These are phyloP conservation scores for Eremobia ochroleuca DNA, from an alignment of 2,888 invertebrate genomes.

Conservation along the genomic window DNA sequence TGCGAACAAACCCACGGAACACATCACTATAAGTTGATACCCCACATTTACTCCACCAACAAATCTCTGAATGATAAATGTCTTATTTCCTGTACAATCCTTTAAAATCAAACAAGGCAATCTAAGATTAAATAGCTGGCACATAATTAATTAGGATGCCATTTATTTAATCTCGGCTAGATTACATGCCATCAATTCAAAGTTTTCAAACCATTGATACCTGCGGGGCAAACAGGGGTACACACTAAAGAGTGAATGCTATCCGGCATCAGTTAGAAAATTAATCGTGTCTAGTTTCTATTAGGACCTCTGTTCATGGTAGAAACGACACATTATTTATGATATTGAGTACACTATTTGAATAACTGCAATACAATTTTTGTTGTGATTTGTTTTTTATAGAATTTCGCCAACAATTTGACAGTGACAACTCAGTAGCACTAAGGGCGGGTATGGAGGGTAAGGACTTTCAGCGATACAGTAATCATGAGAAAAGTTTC, in stretches of 20 bases:
- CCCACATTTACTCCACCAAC: slow-evolving; percentile 20
- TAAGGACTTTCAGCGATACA: not conserved
- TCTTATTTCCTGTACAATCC: slow-evolving; percentile 45
- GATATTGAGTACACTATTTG: slow-evolving; percentile 16
- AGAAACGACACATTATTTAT: slow-evolving; percentile 16
- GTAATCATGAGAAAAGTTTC: not conserved
- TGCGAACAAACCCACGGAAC: not conserved
- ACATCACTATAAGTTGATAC: slow-evolving; percentile 1
- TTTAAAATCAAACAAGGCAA: slow-evolving; percentile 57
- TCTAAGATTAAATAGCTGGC: slow-evolving; percentile 44
- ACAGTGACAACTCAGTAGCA: not conserved
- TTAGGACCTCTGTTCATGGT: slow-evolving; percentile 41
- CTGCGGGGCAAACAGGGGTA: slow-evolving; percentile 62
- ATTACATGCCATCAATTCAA: slow-evolving; percentile 61
- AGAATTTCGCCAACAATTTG: not conserved
- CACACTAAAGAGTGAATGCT: slow-evolving; percentile 60
- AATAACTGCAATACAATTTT: slow-evolving; percentile 15
- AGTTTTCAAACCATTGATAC: slow-evolving; percentile 58
- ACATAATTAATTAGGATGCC: slow-evolving; percentile 59
- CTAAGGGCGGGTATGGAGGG: not conserved
- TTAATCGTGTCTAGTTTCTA: slow-evolving; percentile 55
- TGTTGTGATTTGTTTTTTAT: not conserved
- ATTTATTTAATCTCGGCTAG: slow-evolving; percentile 64
- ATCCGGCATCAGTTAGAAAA: slow-evolving; percentile 54
- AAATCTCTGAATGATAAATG: slow-evolving; percentile 39